A percentile compares a stretch with the other conserved stretches of the same genome.
Conservation (phyloP, 2,113 vertebrate species). For the Microcebus jonahi region DNA sequence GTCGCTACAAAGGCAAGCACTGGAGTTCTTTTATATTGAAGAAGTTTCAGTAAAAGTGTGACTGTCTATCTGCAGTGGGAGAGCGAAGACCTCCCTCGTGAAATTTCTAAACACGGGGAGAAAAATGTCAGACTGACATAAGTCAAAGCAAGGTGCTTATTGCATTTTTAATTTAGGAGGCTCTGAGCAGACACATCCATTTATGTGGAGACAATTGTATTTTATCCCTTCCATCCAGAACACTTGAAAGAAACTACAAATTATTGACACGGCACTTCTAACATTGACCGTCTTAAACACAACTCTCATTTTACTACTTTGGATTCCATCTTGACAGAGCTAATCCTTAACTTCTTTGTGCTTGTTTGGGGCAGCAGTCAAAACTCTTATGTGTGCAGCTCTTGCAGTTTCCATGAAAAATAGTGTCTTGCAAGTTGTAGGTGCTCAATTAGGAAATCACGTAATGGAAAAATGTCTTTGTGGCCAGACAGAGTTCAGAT, state of each 20-base stretch:
- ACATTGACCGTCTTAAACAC: not conserved
- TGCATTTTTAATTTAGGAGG: not conserved
- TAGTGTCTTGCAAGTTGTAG: not conserved
- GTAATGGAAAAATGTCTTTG: not conserved
- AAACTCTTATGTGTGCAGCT: not conserved
- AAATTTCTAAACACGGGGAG: not conserved
- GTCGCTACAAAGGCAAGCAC: not conserved
- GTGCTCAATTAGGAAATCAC: not conserved
- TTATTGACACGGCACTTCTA: not conserved
- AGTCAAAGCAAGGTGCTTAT: not conserved
- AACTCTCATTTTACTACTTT: not conserved
- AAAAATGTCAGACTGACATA: not conserved
- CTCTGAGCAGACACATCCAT: not conserved
- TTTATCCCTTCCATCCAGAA: not conserved
- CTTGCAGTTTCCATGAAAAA: not conserved
- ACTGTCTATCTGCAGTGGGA: not conserved
- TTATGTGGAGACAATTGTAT: not conserved
- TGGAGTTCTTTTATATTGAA: not conserved
- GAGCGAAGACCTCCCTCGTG: not conserved
- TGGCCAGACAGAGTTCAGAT: not conserved
- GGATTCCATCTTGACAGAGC: not conserved
- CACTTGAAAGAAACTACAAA: not conserved
- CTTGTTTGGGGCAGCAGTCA: not conserved
- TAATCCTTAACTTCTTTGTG: not conserved
- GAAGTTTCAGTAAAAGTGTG: accelerated